A percentile compares a stretch with the other conserved stretches of the same genome.
Conservation (phyloP, 1,140 invertebrate species). For the Platorchestia sp. region DNA sequence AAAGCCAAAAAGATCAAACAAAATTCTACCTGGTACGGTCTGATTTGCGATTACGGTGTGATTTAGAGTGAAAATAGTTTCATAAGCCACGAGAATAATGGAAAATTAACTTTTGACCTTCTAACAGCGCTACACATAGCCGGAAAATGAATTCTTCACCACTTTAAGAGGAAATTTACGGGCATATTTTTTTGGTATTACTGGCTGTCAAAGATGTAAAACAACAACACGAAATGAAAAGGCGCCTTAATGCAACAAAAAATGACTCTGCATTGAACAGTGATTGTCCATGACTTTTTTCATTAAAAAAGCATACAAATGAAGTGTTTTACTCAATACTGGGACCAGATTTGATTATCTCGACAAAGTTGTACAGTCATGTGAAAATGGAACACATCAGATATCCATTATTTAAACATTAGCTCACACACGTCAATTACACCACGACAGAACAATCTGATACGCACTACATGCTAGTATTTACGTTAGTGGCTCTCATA, state of each 20-base stretch:
- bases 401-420: neutral
- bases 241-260: neutral
- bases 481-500: neutral
- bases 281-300: neutral
- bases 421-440: neutral
- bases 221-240: neutral
- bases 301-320: neutral
- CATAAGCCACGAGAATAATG: neutral
- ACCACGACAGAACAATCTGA: neutral
- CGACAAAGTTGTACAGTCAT: neutral
- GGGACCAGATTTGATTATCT: neutral
- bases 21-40: neutral
- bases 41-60: neutral
- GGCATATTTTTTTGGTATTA: neutral
- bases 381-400: too few species aligned
- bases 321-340: neutral
- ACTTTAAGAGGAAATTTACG: neutral
- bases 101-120: neutral
- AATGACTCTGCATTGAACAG: neutral
- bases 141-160: neutral
- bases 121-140: neutral
- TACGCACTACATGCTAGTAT: neutral
- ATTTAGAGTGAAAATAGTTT: neutral
- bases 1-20: neutral
- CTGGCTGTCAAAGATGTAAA: neutral